These are phyloP conservation scores for Cyclopterus lumpus DNA, from an alignment of 2,797 vertebrate species.

Conservation along the genomic window DNA sequence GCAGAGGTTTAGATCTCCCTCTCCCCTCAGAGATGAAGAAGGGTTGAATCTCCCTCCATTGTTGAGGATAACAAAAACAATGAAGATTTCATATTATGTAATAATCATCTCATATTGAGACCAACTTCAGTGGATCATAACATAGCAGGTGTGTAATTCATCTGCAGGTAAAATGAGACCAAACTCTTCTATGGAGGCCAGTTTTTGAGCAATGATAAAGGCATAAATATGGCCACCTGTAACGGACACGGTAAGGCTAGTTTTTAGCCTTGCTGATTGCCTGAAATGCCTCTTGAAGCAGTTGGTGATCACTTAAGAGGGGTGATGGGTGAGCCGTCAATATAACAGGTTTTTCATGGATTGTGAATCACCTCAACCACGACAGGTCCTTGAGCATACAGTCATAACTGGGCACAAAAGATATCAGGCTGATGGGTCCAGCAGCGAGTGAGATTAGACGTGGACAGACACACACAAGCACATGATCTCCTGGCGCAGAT, in stretches of 20 bases:
- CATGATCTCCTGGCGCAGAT: background rate
- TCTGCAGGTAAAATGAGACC: background rate
- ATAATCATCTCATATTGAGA: background rate
- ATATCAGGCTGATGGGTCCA: background rate
- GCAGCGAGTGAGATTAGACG: background rate
- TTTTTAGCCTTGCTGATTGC: background rate
- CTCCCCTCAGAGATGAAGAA: background rate
- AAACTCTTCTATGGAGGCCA: background rate
- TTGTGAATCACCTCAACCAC: background rate
- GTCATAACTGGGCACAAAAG: background rate
- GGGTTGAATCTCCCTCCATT: fast-evolving
- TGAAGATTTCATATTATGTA: too few relatives aligned
- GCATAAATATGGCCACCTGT: background rate
- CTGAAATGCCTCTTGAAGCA: background rate
- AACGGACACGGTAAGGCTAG: background rate
- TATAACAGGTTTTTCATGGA: background rate
- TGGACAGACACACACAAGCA: background rate
- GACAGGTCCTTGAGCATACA: background rate
- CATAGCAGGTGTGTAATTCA: background rate
- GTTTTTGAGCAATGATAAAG: background rate
- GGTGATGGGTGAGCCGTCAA: background rate
- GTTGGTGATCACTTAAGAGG: too few relatives aligned
- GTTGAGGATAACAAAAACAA: too few relatives aligned
- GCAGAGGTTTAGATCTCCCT: too few relatives aligned
- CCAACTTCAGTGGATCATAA: background rate